phyloP scores from a whole-genome alignment of 2,113 vertebrate species.

The Thryonomys swinderianus region DNA sequence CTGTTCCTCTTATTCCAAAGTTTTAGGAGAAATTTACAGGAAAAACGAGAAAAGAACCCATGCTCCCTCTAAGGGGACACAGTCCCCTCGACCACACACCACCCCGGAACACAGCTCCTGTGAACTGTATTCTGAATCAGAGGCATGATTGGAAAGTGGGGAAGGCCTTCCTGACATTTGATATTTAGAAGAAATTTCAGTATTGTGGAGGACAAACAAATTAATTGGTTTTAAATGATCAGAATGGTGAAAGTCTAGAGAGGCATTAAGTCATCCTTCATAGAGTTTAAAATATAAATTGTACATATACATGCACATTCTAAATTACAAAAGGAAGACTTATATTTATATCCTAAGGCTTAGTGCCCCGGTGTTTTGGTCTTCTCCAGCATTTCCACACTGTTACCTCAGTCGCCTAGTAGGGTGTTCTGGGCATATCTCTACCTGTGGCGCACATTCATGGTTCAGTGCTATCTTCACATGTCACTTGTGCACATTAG shows the following conservation, averaged over 20 bases:
- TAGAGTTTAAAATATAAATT: neutral
- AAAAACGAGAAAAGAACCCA: neutral
- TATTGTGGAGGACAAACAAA: neutral
- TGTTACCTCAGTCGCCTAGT: neutral
- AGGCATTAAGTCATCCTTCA: neutral
- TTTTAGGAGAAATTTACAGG: neutral
- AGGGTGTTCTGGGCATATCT: neutral
- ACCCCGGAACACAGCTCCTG: no score
- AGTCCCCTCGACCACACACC: fast-evolving
- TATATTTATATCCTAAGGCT: neutral
- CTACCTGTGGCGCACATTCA: neutral
- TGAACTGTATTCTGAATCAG: neutral
- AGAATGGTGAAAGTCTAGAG: neutral
- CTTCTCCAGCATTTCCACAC: neutral
- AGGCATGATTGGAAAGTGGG: neutral
- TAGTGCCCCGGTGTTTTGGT: neutral
- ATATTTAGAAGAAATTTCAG: neutral
- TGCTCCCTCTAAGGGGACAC: fast-evolving
- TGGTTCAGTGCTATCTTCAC: neutral
- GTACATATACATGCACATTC: no score
- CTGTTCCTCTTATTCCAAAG: neutral
- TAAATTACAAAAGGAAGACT: neutral
- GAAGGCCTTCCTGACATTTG: neutral
- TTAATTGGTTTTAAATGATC: neutral
- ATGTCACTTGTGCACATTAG: neutral